phyloP scores from a whole-genome alignment of 2,113 vertebrate genomes.

The Corythornis madagascariensis region DNA sequence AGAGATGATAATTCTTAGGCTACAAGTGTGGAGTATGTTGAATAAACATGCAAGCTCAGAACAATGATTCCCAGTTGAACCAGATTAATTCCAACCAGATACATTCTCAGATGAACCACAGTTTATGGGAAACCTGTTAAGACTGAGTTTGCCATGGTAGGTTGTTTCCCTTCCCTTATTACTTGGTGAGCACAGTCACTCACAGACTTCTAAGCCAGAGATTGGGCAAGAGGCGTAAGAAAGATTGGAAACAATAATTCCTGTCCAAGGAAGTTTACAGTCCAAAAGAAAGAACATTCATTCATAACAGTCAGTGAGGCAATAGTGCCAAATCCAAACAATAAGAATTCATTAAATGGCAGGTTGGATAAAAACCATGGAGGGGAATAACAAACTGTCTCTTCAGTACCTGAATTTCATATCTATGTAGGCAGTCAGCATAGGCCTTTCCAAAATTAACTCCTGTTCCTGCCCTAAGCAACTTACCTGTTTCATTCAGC shows the following conservation, averaged over 20 bases:
- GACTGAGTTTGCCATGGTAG: background rate
- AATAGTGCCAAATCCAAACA: background rate
- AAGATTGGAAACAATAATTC: slow-evolving; percentile 4
- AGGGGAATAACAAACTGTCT: background rate
- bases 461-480: background rate
- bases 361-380: background rate
- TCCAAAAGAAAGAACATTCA: background rate
- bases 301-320: background rate
- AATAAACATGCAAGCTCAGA: background rate
- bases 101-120: background rate
- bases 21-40: background rate
- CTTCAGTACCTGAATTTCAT: background rate
- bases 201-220: background rate
- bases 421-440: background rate
- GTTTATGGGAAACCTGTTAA: background rate
- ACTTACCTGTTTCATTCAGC: background rate
- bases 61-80: background rate
- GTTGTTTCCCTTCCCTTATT: background rate
- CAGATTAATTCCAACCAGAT: background rate
- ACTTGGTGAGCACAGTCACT: background rate
- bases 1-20: background rate
- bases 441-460: background rate
- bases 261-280: background rate
- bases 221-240: background rate
- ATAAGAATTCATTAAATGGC: background rate